These are phyloP conservation scores for Apis cerana DNA, from an alignment of 1,140 invertebrate species.

Conservation along the genomic window DNA sequence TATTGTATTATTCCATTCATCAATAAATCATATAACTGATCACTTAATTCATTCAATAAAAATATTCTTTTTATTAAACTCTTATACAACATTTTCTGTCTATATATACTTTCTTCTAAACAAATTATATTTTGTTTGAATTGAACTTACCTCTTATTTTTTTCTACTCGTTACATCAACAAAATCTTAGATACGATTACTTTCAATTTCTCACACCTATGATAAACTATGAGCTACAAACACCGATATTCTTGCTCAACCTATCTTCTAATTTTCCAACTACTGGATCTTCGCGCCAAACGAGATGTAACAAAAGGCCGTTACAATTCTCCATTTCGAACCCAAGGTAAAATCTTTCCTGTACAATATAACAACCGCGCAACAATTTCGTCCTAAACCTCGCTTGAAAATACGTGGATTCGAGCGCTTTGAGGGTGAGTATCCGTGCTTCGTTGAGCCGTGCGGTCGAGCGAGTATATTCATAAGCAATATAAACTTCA, in stretches of 20 bases:
- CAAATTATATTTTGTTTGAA: too few species aligned
- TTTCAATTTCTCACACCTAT: not conserved
- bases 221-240: not conserved
- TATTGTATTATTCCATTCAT: too few species aligned
- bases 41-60: too few species aligned
- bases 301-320: not conserved
- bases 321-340: constrained; percentile 17
- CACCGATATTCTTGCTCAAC: not conserved
- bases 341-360: not conserved
- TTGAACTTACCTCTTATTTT: too few species aligned
- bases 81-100: too few species aligned
- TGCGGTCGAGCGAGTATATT: constrained; percentile 54
- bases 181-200: too few species aligned
- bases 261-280: not conserved
- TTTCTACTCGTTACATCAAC: too few species aligned
- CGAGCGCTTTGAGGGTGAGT: not conserved
- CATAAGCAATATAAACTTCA: constrained; percentile 58
- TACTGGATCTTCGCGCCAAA: not conserved
- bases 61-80: too few species aligned
- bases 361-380: not conserved
- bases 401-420: constrained; percentile 1
- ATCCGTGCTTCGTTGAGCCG: constrained; percentile 25
- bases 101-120: too few species aligned
- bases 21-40: too few species aligned
- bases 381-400: constrained; percentile 7